Conservation (phyloP, 2,113 vertebrate genomes). For the Oryzias curvinotus region DNA sequence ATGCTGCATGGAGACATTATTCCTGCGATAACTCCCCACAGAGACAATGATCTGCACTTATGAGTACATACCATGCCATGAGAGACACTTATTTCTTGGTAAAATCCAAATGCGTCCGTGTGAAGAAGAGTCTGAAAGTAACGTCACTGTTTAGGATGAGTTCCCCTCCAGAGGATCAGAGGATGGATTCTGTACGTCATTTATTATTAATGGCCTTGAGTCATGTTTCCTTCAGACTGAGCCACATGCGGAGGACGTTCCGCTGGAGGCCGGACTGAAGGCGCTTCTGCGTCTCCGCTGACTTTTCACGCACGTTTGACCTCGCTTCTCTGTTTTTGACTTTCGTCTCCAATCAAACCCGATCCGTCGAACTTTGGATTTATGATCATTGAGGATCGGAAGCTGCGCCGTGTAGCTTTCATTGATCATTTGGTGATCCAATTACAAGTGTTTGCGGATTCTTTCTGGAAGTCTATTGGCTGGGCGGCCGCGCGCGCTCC, state of each 20-base stretch:
- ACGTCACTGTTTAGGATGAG: constrained; percentile 57
- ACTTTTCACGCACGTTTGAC: too few relatives aligned
- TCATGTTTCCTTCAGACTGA: constrained; percentile 74
- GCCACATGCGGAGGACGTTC: constrained; percentile 43
- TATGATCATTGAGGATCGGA: neutral
- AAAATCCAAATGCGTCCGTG: constrained; percentile 13
- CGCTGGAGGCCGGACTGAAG: too few relatives aligned
- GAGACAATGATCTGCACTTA: too few relatives aligned
- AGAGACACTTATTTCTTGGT: neutral
- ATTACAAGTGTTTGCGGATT: constrained; percentile 45
- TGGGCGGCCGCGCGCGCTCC: constrained; percentile 37
- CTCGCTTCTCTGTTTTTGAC: neutral
- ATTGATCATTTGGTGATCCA: constrained; percentile 44
- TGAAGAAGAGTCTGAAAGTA: constrained; percentile 62
- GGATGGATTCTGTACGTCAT: constrained; percentile 77
- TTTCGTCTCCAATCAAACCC: neutral
- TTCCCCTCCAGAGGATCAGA: constrained; percentile 53
- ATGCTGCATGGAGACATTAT: too few relatives aligned
- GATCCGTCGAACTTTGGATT: neutral
- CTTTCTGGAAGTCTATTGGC: constrained; percentile 57
- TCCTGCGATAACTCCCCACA: too few relatives aligned
- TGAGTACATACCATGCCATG: neutral
- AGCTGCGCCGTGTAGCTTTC: constrained; percentile 15
- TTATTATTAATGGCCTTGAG: constrained; percentile 78
- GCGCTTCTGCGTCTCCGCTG: too few relatives aligned